Evolutionary conservation across 2,888 invertebrate genomes (phyloP), one percentile per base, ranked within the genome.

Genomic region (Malthinus seriepunctatus): DNA sequence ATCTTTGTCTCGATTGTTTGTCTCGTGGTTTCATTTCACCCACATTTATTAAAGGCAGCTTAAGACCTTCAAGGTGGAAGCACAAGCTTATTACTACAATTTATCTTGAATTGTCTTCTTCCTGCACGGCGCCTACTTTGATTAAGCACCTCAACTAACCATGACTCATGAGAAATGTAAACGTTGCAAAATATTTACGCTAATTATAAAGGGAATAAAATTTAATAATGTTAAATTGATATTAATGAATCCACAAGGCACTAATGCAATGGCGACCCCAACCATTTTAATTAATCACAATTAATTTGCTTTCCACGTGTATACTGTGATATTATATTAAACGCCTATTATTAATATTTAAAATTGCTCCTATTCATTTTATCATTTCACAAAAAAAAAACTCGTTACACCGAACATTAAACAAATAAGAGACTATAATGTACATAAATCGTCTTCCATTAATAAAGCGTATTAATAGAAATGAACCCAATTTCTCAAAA

Each of bases 61-160:
- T 54, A 59, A 32, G 50, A 49, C 60, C 60, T 57, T 60, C 60
- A 64, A 63, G 64, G 62, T 64, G 52, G 54, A 57, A 64, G 60
- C 58, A 59, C 63, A 54, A 54, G 52, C 58, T 65, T 60, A 65
- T 63, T 65, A 60, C 54, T 9, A 42, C 58, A 53, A 63, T 63
- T 64, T 65, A 56, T 60, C 55, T 61, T 59, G 47, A 66, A 66
- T 66, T 66, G 60, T 59, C 51, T 58, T 64, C 60, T 65, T 66
- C 63, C 63, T 56, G 64, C 51, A 58, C 60, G 64, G 65, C 65
- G 65, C 65, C 65, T 64, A 52, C 51, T 62, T 62, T 53, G 60
- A 63, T 63, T 63, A 65, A 64, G 57, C 59, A 45, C 54, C 51
- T 35, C 54, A 51, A 35, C 51, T 47, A 48, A 46, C 35, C 49